Base-by-base conservation (phyloP, 2,888 invertebrate genomes). In the Mythimna loreyi region DNA sequence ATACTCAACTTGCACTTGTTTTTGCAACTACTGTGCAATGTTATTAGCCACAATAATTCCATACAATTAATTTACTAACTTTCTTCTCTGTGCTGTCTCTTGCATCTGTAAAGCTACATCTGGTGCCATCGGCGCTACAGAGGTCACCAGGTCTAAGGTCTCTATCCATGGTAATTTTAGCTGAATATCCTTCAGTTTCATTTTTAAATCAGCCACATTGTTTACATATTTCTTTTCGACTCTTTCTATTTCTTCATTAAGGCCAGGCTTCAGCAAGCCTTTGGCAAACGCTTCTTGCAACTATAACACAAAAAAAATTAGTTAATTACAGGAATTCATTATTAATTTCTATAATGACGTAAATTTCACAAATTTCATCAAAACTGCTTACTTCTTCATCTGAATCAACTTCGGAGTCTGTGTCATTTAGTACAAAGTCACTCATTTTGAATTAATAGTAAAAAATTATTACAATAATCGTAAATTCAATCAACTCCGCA, bases 241-340 rank as follows among this genome's bases (percentile, higher is more conserved):
- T 85, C 94, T 93, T 81, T 97, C 95, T 63, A 97, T 93, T 85
- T 97, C 96, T 81, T 97, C 96, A 91, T 99, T 98, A 0, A 99
- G 92, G 2, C 99, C 99, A 1, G 99, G 98, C 89, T 99, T 98
- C 0, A 99, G 88, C 64, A 97, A 96, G 1, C 99, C 99, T 85
- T 97, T 97, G 0, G 97, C 97, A 91, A 99, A 98, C 0, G 99
- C 99, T 89, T 98, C 97, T 97, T 98, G 99, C 67, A 99, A 93
- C 99, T 99, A 88, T 64, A 93, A 94, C 58, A 80, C 56, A 64
- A n/a, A 69, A 66, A 56, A 52, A 40, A n/a, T n/a, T 19, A 47
- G 21, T 21, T n/a, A 23, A 52, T 53, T 45, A 28, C 23, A 40
- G 9, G 30, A 56, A 30, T 33, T 16, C 33, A 25, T 40, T 4